Conservation (phyloP, 1,140 invertebrate species). For the Pachypeltis micranthus region DNA sequence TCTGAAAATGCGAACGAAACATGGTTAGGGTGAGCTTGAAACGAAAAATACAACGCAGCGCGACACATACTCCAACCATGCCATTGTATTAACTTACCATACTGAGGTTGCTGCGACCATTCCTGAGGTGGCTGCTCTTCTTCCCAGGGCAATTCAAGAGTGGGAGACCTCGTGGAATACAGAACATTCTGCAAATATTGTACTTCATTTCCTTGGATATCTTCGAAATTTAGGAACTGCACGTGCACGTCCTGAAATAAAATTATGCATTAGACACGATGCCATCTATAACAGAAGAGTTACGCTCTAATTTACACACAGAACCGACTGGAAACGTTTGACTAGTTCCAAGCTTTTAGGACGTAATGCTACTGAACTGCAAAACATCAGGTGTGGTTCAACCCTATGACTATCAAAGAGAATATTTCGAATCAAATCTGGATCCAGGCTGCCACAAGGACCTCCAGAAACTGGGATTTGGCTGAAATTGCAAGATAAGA, state of each 20-base stretch:
- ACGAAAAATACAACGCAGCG: background rate
- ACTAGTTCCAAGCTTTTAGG: too few species aligned
- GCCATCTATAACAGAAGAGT: too few species aligned
- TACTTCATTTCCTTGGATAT: conserved; percentile 7
- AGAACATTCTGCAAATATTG: conserved; percentile 11
- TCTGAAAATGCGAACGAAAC: conserved; percentile 5
- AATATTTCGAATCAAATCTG: too few species aligned
- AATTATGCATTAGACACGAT: too few species aligned
- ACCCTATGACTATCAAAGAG: too few species aligned
- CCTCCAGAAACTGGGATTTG: too few species aligned
- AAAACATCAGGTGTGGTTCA: too few species aligned
- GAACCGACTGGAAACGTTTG: too few species aligned
- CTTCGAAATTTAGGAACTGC: conserved; percentile 16
- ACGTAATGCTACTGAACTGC: too few species aligned
- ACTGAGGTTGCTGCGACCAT: conserved; percentile 13
- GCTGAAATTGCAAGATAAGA: too few species aligned
- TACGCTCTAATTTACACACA: too few species aligned
- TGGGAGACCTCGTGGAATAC: conserved; percentile 12
- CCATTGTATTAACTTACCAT: conserved; percentile 11
- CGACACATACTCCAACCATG: background rate
- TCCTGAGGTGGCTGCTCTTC: background rate
- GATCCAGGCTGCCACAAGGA: too few species aligned
- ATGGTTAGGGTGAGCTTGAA: background rate
- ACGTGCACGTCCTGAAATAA: background rate
- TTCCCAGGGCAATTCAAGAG: conserved; percentile 13